A percentile compares a stretch with the other conserved stretches of the same genome.
Conservation (phyloP, 2,888 invertebrate species). For the Tetramorium bicarinatum region DNA sequence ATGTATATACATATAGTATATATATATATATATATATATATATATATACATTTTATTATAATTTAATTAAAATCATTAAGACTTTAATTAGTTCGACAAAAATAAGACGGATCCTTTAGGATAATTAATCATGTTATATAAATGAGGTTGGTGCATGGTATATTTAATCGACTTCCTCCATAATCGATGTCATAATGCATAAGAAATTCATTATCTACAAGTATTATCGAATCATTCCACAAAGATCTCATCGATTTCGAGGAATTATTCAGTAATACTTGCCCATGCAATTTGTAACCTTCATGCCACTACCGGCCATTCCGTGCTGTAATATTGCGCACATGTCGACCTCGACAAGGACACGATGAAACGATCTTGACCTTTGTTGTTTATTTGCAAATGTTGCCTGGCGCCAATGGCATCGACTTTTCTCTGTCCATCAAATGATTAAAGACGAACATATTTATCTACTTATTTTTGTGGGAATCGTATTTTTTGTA, state of each 20-base stretch:
- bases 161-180: constrained; percentile 28
- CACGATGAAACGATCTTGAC: constrained; percentile 70
- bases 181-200: constrained; percentile 29
- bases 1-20: too few species aligned
- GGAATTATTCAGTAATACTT: constrained; percentile 34
- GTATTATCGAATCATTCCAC: constrained; percentile 30
- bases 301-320: constrained; percentile 34
- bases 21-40: too few species aligned
- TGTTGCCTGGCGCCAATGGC: constrained; percentile 38
- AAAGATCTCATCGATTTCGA: constrained; percentile 24
- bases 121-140: constrained; percentile 16
- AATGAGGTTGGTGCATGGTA: neutral
- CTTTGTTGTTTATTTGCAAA: constrained; percentile 60
- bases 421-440: constrained; percentile 24
- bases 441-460: neutral
- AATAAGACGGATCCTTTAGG: constrained; percentile 5
- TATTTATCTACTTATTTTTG: neutral
- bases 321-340: constrained; percentile 35
- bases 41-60: neutral
- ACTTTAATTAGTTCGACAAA: neutral
- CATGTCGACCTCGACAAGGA: constrained; percentile 68
- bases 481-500: neutral
- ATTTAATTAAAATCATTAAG: constrained; percentile 29
- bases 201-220: neutral
- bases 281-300: constrained; percentile 40